A percentile compares a stretch with the other conserved stretches of the same genome.
These are phyloP conservation scores for Polypedilum vanderplanki DNA, from an alignment of 1,140 invertebrate genomes.

Conservation along the genomic window DNA sequence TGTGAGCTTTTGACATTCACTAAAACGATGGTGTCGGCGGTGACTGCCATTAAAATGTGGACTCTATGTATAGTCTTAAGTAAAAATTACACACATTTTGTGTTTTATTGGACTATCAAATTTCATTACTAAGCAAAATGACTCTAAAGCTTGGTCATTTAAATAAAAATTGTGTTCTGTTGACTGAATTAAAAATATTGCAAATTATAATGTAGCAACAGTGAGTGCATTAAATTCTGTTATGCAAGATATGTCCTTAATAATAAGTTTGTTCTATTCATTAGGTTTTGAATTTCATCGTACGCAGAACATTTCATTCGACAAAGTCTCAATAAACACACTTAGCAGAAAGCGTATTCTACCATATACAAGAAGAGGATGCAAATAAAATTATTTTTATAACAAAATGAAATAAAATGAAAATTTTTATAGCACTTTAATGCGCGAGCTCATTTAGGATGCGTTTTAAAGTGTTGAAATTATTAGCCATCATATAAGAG, in stretches of 20 bases:
- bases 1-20: constrained; percentile 4
- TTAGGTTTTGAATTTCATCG: neutral
- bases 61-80: neutral
- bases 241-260: neutral
- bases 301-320: neutral
- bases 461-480: constrained; percentile 13
- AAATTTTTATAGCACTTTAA: constrained; percentile 1
- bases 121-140: constrained; percentile 21
- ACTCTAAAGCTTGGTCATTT: neutral
- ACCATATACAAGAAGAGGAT: neutral
- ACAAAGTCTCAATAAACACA: neutral
- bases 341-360: neutral
- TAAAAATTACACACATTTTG: neutral
- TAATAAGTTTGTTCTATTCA: neutral
- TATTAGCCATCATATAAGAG: neutral
- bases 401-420: neutral
- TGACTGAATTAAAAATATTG: neutral
- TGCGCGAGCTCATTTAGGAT: constrained; percentile 10
- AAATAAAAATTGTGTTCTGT: neutral
- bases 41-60: neutral
- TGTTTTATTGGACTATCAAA: constrained; percentile 28
- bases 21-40: neutral
- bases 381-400: neutral
- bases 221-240: neutral
- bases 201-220: neutral